Percentiles rank a stretch among this genome's conserved stretches.
Conservation (phyloP, 2,888 invertebrate genomes). For the Tuberolachnus salignus region DNA sequence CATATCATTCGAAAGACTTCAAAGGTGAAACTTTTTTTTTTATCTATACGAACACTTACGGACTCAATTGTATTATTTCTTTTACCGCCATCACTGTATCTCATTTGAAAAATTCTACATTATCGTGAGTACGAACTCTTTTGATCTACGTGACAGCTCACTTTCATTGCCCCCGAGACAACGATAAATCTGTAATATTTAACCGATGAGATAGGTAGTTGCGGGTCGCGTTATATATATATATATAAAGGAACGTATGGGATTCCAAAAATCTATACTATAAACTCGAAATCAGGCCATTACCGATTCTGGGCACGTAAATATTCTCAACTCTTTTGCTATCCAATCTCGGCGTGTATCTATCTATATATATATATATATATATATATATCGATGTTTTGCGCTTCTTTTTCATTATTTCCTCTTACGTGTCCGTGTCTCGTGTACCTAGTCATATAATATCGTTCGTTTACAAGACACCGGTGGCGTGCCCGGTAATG, state of each 20-base stretch:
- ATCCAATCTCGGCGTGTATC: background rate
- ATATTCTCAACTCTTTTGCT: slow-evolving; percentile 3
- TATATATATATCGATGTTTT: background rate
- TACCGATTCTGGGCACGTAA: slow-evolving; percentile 10
- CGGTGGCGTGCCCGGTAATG: too few relatives aligned
- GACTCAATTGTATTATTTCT: background rate
- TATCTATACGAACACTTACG: too few relatives aligned
- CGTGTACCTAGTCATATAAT: too few relatives aligned
- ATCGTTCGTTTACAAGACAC: too few relatives aligned
- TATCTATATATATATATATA: background rate
- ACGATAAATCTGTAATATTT: slow-evolving; percentile 13
- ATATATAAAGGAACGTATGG: background rate
- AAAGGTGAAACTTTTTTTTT: slow-evolving; percentile 13
- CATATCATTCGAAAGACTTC: slow-evolving; percentile 47
- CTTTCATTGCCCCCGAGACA: background rate
- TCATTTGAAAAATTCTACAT: background rate
- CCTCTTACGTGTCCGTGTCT: background rate
- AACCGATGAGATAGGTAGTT: background rate
- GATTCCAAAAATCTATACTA: background rate
- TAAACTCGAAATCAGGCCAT: slow-evolving; percentile 5
- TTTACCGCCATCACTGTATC: background rate
- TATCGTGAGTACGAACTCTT: background rate
- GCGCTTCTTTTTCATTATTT: background rate
- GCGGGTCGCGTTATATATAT: too few relatives aligned
- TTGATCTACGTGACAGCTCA: background rate